phyloP scores from a whole-genome alignment of 2,113 vertebrate genomes.

The Petrocephalus microphthalmus region DNA sequence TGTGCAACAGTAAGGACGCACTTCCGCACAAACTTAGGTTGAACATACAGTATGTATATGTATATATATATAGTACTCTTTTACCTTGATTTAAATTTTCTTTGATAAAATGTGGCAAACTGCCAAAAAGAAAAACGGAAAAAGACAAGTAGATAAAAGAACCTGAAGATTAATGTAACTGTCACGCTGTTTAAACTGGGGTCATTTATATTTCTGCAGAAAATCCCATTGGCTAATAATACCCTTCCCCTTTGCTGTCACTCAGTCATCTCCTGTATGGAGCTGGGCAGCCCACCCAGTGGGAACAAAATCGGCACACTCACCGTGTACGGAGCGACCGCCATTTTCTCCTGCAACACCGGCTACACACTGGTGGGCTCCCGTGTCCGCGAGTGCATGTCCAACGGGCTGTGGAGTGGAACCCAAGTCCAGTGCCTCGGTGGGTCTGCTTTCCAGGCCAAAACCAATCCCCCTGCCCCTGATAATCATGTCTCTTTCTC shows the following conservation, averaged over 20 bases:
- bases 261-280: constrained; percentile 90
- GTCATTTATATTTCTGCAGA: not conserved
- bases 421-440: constrained; percentile 85
- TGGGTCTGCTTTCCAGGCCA: constrained; percentile 45
- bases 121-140: not conserved
- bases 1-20: constrained; percentile 77
- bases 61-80: not conserved
- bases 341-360: constrained; percentile 96
- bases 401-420: constrained; percentile 95
- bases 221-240: not conserved
- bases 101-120: not conserved
- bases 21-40: not conserved
- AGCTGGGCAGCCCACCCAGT: constrained; percentile 81
- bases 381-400: constrained; percentile 89
- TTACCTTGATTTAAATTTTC: not conserved
- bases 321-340: constrained; percentile 81
- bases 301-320: constrained; percentile 92
- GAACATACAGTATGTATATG: not conserved
- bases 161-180: not conserved
- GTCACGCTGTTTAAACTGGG: not conserved
- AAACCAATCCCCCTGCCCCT: not conserved
- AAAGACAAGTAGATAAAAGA: not conserved
- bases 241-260: constrained; percentile 26
- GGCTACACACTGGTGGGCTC: constrained; percentile 94
- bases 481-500: not conserved